Base-by-base conservation (phyloP, 1,140 invertebrate genomes). In the Formica selysi region DNA sequence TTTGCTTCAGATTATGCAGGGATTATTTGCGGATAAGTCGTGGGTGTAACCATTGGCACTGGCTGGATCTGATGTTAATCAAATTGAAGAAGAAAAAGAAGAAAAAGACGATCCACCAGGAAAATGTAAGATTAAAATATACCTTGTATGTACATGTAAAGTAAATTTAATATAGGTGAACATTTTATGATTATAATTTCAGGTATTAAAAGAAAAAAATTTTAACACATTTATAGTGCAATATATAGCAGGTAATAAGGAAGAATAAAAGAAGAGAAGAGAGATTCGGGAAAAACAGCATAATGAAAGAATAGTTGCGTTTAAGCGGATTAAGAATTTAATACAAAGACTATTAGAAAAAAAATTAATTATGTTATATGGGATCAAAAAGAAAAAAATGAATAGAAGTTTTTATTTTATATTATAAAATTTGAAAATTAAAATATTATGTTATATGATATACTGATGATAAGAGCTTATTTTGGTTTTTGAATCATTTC, bases 131-230 rank as follows among this genome's bases (percentile, higher is more conserved):
- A 57, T 57, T 5, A 32, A 73, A 32, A 29, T 29, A 29, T 29
- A 29, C 1, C 26, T 29, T 29, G 26, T 1, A 1, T 32, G 32
- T 54, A 73, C 7, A 32, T 32, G n/a, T 54, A n/a, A 73, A 57
- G 3, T 36, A 36, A 73, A 54, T 73, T 10, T 36, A 73, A 57
- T 54, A 73, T 36, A 71, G 19, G 8, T 32, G 10, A 11, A 10
- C 19, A 54, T 59, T 59, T 61, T 48, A 57, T 73, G 36, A 32
- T 73, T 36, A n/a, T 36, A 57, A 57, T 73, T 73, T 73, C 5
- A 57, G 70, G 29, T 73, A 32, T 7, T n/a, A 73, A 22, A 54
- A 73, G 36, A 36, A 73, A 2, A 2, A 8, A 73, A 36, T 5
- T 57, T 73, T 10, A 73, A 54, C 11, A 36, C 48, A 36, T 11